Conservation (phyloP, 2,113 vertebrate genomes). For the Telmatochromis sp. region DNA sequence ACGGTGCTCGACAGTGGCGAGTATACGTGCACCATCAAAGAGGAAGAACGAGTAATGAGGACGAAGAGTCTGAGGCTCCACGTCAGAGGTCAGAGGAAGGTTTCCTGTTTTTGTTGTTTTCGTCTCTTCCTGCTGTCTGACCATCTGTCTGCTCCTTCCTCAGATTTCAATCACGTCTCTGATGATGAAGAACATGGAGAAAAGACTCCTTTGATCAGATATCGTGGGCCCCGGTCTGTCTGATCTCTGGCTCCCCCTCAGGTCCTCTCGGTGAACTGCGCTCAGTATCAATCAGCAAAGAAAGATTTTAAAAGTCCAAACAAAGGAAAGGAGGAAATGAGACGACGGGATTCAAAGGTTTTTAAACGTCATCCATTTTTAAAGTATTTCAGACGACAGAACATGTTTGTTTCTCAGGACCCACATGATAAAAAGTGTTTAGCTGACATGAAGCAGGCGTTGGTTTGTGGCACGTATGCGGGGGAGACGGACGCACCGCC, state of each 20-base stretch:
- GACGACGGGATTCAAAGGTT: neutral
- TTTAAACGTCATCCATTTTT: neutral
- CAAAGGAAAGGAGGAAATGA: neutral
- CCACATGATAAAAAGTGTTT: neutral
- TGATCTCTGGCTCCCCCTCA: neutral
- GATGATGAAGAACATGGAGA: neutral
- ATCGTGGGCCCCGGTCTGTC: neutral
- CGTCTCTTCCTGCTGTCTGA: neutral
- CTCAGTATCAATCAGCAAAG: neutral
- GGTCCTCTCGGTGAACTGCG: neutral
- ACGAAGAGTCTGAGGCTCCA: neutral
- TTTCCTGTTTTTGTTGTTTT: neutral
- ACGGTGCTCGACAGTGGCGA: neutral
- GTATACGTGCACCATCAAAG: neutral
- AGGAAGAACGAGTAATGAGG: neutral
- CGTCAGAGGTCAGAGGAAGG: neutral
- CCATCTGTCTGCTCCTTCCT: neutral
- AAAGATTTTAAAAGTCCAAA: neutral
- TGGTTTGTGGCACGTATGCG: neutral
- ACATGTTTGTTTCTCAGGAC: neutral
- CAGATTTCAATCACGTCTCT: neutral
- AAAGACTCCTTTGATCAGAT: neutral
- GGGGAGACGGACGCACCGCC: rapidly evolving
- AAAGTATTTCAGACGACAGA: neutral
- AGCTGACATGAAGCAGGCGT: neutral